phyloP scores from a whole-genome alignment of 2,113 vertebrate species.

The Colistium nudipinnis region DNA sequence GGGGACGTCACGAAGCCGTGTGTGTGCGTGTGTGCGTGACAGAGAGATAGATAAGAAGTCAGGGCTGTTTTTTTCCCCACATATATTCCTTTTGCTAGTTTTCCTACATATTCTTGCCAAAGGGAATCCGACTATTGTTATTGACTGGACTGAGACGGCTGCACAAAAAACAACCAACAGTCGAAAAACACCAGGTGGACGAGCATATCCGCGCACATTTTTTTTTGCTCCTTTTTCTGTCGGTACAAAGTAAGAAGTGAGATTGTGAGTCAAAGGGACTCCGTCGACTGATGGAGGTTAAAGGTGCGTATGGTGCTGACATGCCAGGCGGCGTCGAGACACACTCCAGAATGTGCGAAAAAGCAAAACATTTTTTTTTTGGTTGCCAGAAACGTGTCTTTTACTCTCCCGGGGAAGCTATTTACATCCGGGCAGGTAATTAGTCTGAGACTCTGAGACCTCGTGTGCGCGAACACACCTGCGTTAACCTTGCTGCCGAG shows the following conservation, averaged over 20 bases:
- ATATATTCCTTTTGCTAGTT: background rate
- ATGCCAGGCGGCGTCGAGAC: background rate
- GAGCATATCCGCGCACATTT: background rate
- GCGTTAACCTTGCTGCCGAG: conserved; percentile 14
- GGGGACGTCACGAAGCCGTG: conserved; percentile 13
- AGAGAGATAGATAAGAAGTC: too few species aligned
- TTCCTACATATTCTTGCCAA: conserved; percentile 27
- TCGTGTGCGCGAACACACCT: conserved; percentile 1
- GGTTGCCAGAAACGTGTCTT: conserved; percentile 4
- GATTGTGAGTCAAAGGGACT: background rate
- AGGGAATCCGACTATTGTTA: background rate
- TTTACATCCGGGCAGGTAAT: conserved; percentile 36
- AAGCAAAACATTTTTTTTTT: background rate
- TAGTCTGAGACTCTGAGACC: conserved; percentile 30
- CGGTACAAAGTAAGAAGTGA: background rate
- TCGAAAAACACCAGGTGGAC: background rate
- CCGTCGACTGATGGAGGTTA: background rate
- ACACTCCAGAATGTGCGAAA: background rate
- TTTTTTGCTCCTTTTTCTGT: background rate
- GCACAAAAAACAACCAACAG: background rate
- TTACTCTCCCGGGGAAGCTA: background rate
- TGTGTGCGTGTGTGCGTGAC: background rate
- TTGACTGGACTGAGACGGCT: background rate
- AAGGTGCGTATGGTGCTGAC: background rate
- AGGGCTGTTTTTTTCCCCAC: too few species aligned